Evolutionary conservation across 2,888 invertebrate species (phyloP).

Genomic region (Hermodice carunculata): DNA sequence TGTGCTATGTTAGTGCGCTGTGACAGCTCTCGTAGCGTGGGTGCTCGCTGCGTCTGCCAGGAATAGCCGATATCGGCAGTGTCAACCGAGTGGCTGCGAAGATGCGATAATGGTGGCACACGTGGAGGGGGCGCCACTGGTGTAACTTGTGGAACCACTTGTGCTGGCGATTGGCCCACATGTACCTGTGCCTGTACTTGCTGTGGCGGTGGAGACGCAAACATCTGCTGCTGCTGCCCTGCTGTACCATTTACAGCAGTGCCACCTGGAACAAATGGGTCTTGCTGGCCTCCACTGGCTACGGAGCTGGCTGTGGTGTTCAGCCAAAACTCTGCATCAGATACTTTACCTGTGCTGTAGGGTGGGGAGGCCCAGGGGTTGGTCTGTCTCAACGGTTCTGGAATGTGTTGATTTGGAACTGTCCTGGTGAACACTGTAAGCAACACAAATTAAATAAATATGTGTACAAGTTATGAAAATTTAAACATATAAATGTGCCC

Average conservation of each 20-base stretch:
- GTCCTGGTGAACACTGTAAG: not conserved
- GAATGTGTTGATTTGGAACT: constrained; percentile 12
- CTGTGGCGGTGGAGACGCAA: constrained; percentile 7
- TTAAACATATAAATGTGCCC: too few relatives aligned
- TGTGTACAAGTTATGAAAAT: too few relatives aligned
- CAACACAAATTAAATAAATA: not conserved
- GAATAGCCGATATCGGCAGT: constrained; percentile 50
- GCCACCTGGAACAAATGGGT: not conserved
- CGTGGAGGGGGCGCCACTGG: constrained; percentile 1
- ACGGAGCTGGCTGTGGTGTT: constrained; percentile 46
- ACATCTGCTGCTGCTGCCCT: not conserved
- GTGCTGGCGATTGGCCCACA: constrained; percentile 26
- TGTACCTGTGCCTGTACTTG: too few relatives aligned
- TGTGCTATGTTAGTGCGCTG: constrained; percentile 61
- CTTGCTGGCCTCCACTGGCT: not conserved
- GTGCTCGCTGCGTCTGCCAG: constrained; percentile 45
- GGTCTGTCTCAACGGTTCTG: constrained; percentile 42
- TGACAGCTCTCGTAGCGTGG: constrained; percentile 56
- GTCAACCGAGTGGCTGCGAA: constrained; percentile 66
- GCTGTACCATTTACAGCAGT: not conserved
- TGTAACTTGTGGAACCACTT: constrained; percentile 2
- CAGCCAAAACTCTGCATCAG: constrained; percentile 39
- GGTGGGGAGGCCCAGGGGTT: constrained; percentile 42
- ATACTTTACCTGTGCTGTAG: constrained; percentile 12
- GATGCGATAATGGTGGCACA: constrained; percentile 40